Base-by-base conservation (phyloP, 2,888 invertebrate genomes). In the Lepidonotus clava region DNA sequence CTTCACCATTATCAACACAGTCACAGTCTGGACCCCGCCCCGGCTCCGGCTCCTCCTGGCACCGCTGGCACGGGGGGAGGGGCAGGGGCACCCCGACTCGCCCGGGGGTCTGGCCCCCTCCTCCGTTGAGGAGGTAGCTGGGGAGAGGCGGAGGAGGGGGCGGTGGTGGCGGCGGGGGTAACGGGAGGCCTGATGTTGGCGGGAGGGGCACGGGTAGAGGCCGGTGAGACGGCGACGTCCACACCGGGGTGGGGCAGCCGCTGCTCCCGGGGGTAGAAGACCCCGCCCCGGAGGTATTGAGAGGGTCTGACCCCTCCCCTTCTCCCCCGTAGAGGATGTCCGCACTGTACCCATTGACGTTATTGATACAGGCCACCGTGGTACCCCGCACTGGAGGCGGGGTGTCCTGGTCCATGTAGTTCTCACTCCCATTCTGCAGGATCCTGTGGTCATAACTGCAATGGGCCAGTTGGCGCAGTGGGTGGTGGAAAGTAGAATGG, bases 111-210 rank as follows among this genome's bases (percentile, higher is more conserved):
- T n/a, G n/a, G n/a, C n/a, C n/a, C n/a, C 61, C 1, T 34, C 53
- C 56, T 34, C 36, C 21, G 61, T 61, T n/a, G 41, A 51, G 56
- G 34, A 36, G 53, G 46, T 24, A n/a, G 18, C 38, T 24, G n/a
- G 77, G 61, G 40, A 80, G 46, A 53, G 11, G 40, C 0, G 41
- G 14, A 53, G 83, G 53, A 14, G 84, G 53, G 36, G 40, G 38
- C n/a, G 84, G 61, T 40, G 84, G 80, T 76, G 76, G 41, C 34
- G 77, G 84, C 84, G 77, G 76, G 77, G 61, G 71, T 41, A 46
- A 56, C 36, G 66, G 8, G 28, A 61, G n/a, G 24, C 61, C 61
- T 28, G 28, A 24, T 28, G 14, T 11, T 28, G 24, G 61, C 11
- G 71, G n/a, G 36, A n/a, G n/a, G 6, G 71, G n/a, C 0, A n/a